Conservation (phyloP, 2,797 vertebrate genomes). For the Melanitta fusca region DNA sequence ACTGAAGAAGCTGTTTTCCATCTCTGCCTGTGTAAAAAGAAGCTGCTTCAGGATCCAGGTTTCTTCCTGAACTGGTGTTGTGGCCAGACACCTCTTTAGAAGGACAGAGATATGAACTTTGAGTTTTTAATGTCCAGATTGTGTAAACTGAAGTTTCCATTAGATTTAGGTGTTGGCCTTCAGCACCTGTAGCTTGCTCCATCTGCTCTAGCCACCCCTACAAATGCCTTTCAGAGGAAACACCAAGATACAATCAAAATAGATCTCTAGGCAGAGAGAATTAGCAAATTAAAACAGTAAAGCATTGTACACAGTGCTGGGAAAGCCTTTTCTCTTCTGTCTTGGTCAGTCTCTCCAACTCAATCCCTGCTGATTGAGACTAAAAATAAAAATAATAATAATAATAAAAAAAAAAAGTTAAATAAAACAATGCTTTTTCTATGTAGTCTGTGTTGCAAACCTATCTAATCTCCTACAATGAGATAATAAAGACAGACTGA, state of each 20-base stretch:
- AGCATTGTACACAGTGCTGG: neutral
- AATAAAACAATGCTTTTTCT: neutral
- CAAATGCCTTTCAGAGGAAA: neutral
- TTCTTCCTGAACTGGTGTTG: neutral
- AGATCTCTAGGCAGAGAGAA: neutral
- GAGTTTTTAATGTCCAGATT: neutral
- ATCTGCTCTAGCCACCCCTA: neutral
- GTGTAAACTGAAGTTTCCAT: neutral
- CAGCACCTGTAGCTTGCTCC: rapidly evolving
- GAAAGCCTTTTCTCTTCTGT: neutral
- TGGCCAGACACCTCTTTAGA: neutral
- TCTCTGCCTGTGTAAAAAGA: neutral
- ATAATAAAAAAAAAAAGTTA: neutral
- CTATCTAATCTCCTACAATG: neutral
- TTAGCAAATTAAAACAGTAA: neutral
- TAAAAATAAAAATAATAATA: neutral
- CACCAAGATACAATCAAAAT: neutral
- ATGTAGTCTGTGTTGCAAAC: neutral
- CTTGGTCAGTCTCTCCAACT: neutral
- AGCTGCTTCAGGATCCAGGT: neutral
- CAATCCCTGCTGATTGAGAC: neutral
- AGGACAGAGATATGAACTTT: neutral
- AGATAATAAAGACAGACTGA: neutral
- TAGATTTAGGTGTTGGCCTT: neutral
- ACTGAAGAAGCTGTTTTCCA: neutral